Conservation (phyloP, 2,888 invertebrate species). For the Chrysotoxum bicinctum region DNA sequence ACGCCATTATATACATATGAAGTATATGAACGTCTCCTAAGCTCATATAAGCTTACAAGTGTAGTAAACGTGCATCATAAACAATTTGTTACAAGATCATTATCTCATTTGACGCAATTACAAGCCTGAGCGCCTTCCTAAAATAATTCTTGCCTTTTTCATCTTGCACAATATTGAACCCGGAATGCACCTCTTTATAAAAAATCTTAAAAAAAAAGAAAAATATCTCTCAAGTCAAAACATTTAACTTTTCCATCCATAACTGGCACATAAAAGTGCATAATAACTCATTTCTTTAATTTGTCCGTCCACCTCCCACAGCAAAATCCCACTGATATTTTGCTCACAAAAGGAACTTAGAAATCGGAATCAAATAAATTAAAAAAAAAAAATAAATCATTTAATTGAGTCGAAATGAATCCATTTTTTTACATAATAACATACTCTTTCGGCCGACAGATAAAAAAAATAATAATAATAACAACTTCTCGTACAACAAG, state of each 20-base stretch:
- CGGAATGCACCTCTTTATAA: slow-evolving; percentile 25
- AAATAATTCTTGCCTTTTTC: slow-evolving; percentile 12
- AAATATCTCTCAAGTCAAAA: slow-evolving; percentile 20
- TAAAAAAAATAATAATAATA: not conserved
- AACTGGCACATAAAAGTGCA: slow-evolving; percentile 7
- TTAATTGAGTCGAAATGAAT: slow-evolving; percentile 59
- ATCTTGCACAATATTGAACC: slow-evolving; percentile 24
- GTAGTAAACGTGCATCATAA: not conserved
- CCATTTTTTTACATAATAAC: slow-evolving; percentile 48
- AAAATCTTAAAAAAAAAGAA: not conserved
- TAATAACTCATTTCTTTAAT: slow-evolving; percentile 66
- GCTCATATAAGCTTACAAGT: not conserved
- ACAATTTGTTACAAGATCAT: not conserved
- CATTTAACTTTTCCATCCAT: slow-evolving; percentile 10
- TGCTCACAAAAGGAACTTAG: slow-evolving; percentile 18
- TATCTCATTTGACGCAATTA: slow-evolving; percentile 61
- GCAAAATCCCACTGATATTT: not conserved
- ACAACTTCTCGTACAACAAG: not conserved
- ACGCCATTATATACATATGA: too few species aligned
- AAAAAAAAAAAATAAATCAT: slow-evolving; percentile 1
- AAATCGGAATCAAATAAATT: slow-evolving; percentile 40
- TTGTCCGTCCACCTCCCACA: slow-evolving; percentile 28
- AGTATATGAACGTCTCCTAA: not conserved
- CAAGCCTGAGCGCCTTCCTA: slow-evolving; percentile 40
- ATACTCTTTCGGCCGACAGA: slow-evolving; percentile 28